Base-by-base conservation (phyloP, 2,113 vertebrate species). In the Centropus bengalensis region DNA sequence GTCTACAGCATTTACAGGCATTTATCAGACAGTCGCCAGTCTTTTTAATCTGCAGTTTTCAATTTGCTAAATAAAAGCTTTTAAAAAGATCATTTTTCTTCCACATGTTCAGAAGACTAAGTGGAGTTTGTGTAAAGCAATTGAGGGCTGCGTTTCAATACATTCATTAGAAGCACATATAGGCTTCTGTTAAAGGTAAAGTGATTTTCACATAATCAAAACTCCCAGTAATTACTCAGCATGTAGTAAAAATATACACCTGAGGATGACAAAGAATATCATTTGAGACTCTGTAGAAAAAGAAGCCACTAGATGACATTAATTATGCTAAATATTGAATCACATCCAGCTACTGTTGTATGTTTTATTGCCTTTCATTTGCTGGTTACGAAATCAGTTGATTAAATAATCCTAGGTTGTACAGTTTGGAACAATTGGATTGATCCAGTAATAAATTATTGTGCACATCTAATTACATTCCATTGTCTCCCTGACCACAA, bases 401-500 rank as follows among this genome's bases (percentile, higher is more conserved):
- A 97, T 96, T 97, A 98, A 96, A 97, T 97, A 96, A 97, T 96
- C 83, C 68, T 79, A 94, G 60, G 81, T 73, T 96, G 80, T 95
- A 91, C 56, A 78, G 17, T 97, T 97, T 95, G 77, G 52, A 96
- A 97, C 79, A 97, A 97, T 96, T 93, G 92, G 97, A 97, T 91
- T 97, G 95, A 97, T 98, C 91, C 81, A 79, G 70, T 78, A 97
- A 97, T 95, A 96, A 97, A 96, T 89, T 90, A 92, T 52, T 94
- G 56, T 95, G 91, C 74, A 96, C 96, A 97, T 95, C 90, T 97
- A 98, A 97, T 98, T 96, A 96, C 78, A 93, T 92, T 94, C 56
- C 92, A 76, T 92, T 97, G 94, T 97, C 91, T 97, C 55, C 77
- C 75, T 95, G 95, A 91, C 80, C 95, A 96, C 88, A 96, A 95